Percentiles rank a stretch among this genome's conserved stretches.
Evolutionary conservation across 2,888 invertebrate genomes (phyloP).

Genomic region (Prenolepis imparis): DNA sequence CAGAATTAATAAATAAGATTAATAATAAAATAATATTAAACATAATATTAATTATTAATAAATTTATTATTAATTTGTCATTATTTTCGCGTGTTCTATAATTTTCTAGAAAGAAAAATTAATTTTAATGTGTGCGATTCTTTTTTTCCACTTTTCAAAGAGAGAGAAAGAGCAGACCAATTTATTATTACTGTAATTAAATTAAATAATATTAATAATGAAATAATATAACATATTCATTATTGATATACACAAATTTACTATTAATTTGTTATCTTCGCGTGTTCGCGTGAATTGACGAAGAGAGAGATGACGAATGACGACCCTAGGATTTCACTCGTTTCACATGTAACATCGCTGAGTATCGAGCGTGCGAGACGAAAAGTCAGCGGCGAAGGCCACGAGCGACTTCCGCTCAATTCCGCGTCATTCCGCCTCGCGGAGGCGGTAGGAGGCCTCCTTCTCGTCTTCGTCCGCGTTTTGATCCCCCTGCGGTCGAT

Average conservation of each 20-base stretch:
- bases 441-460: constrained; percentile 13
- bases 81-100: too few relatives aligned
- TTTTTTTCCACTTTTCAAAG: neutral
- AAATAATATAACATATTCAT: too few relatives aligned
- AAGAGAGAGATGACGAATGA: neutral
- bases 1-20: too few relatives aligned
- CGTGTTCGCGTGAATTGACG: neutral
- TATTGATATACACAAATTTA: too few relatives aligned
- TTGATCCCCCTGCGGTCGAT: constrained; percentile 9
- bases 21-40: too few relatives aligned
- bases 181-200: too few relatives aligned
- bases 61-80: too few relatives aligned
- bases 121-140: neutral
- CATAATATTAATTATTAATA: too few relatives aligned
- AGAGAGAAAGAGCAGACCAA: too few relatives aligned
- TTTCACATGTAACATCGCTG: constrained; percentile 6
- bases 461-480: neutral
- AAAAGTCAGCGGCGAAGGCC: constrained; percentile 35
- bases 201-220: too few relatives aligned
- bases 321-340: neutral
- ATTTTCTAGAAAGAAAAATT: neutral
- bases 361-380: constrained; percentile 44
- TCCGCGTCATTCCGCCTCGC: constrained; percentile 39
- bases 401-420: constrained; percentile 51
- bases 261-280: too few relatives aligned